Conservation (phyloP, 2,888 invertebrate genomes). For the Pocota personata region DNA sequence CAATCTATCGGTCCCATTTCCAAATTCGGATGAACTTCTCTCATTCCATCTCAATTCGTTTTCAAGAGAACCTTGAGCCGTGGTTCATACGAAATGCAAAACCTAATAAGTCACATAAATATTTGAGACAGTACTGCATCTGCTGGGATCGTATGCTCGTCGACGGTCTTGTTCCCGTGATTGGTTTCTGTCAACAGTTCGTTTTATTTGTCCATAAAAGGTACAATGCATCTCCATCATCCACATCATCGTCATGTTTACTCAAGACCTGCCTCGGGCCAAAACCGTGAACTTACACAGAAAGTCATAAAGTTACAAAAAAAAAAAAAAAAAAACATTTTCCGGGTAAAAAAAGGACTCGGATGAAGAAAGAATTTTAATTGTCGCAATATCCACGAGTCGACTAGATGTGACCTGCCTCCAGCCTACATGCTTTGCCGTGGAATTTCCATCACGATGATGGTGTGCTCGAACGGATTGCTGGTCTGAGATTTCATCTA, state of each 20-base stretch:
- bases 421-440: constrained; percentile 30
- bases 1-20: constrained; percentile 28
- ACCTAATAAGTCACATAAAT: constrained; percentile 64
- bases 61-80: constrained; percentile 24
- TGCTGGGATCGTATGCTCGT: constrained; percentile 19
- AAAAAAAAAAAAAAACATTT: constrained; percentile 59
- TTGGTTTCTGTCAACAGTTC: constrained; percentile 70
- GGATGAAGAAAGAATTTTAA: constrained; percentile 43
- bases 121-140: constrained; percentile 23
- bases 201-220: constrained; percentile 72
- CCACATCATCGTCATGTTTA: constrained; percentile 36
- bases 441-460: constrained; percentile 1
- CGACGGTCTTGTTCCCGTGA: constrained; percentile 60
- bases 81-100: constrained; percentile 28
- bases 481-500: constrained; percentile 49
- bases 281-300: constrained; percentile 50
- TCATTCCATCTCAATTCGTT: not conserved
- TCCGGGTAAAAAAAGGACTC: constrained; percentile 38
- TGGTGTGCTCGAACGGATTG: not conserved
- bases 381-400: constrained; percentile 60
- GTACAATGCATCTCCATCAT: constrained; percentile 53
- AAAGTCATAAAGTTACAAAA: constrained; percentile 57
- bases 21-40: constrained; percentile 37
- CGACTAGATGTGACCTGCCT: constrained; percentile 55
- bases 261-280: constrained; percentile 35